Conservation (phyloP, 2,888 invertebrate genomes). For the Gymnocheta viridis region DNA sequence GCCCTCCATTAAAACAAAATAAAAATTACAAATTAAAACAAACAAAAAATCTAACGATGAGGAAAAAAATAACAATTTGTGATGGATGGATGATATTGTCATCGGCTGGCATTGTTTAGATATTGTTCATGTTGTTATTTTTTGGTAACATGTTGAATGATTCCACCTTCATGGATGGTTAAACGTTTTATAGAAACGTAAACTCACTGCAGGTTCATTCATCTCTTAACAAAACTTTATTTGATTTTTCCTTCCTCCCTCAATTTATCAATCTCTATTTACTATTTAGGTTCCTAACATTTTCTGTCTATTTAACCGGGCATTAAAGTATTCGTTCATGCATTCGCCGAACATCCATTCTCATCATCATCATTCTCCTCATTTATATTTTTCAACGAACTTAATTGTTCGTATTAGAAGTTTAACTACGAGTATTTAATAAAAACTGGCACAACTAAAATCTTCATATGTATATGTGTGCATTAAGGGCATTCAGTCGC, state of each 20-base stretch:
- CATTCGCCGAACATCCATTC: slow-evolving; percentile 38
- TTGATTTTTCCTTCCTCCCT: slow-evolving; percentile 5
- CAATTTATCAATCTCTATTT: neutral
- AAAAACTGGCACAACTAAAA: slow-evolving; percentile 11
- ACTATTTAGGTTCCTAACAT: slow-evolving; percentile 5
- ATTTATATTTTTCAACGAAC: neutral
- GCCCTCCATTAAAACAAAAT: slow-evolving; percentile 21
- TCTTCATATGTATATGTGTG: no score
- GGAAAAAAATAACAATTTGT: neutral
- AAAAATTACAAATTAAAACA: slow-evolving; percentile 6
- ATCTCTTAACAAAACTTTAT: slow-evolving; percentile 19
- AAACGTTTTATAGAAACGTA: slow-evolving; percentile 60
- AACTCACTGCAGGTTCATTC: slow-evolving; percentile 47
- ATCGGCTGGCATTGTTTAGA: neutral
- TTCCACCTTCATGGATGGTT: slow-evolving; percentile 78
- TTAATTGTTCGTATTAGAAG: slow-evolving; percentile 7
- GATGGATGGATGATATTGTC: neutral
- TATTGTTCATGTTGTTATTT: slow-evolving; percentile 40
- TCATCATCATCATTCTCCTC: slow-evolving; percentile 2
- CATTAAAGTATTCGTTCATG: slow-evolving; percentile 59
- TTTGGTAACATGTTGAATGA: slow-evolving; percentile 76
- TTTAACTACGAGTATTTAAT: neutral
- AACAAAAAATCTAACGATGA: neutral
- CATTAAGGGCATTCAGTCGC: no score
- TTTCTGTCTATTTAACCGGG: slow-evolving; percentile 31